Conservation (phyloP, 2,888 invertebrate genomes). For the Nomada lathburiana region DNA sequence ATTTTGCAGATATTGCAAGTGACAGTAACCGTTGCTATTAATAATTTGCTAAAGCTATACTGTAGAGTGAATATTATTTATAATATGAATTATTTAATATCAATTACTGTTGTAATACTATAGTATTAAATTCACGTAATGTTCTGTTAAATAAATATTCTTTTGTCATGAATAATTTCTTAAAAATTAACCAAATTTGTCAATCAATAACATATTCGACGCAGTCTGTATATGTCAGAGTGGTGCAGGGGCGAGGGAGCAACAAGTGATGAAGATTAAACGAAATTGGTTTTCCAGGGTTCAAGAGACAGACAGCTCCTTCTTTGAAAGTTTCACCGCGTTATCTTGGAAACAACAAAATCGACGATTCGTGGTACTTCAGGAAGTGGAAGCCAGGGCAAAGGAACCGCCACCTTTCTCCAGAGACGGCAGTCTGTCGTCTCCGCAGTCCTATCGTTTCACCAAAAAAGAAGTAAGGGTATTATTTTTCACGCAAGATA, state of each 20-base stretch:
- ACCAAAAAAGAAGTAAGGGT: slow-evolving; percentile 75
- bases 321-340: slow-evolving; percentile 97
- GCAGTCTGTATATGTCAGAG: background rate
- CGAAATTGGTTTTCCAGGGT: slow-evolving; percentile 87
- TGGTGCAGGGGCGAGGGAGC: background rate
- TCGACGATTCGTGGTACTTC: slow-evolving; percentile 91
- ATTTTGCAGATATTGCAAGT: too few relatives aligned
- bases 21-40: too few relatives aligned
- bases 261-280: slow-evolving; percentile 13
- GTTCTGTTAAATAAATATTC: too few relatives aligned
- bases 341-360: slow-evolving; percentile 97
- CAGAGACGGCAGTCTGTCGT: slow-evolving; percentile 85
- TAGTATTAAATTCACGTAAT: too few relatives aligned
- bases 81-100: too few relatives aligned
- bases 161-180: too few relatives aligned
- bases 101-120: too few relatives aligned
- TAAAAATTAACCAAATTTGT: background rate
- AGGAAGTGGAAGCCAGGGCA: slow-evolving; percentile 89
- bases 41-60: too few relatives aligned
- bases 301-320: slow-evolving; percentile 96
- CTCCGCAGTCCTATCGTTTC: slow-evolving; percentile 72
- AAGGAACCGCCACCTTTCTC: slow-evolving; percentile 85
- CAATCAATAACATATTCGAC: background rate
- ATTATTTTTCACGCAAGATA: background rate
- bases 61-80: too few relatives aligned